A percentile compares a stretch with the other conserved stretches of the same genome.
Conservation (phyloP, 1,140 invertebrate species). For the Thaumatotibia leucotreta region DNA sequence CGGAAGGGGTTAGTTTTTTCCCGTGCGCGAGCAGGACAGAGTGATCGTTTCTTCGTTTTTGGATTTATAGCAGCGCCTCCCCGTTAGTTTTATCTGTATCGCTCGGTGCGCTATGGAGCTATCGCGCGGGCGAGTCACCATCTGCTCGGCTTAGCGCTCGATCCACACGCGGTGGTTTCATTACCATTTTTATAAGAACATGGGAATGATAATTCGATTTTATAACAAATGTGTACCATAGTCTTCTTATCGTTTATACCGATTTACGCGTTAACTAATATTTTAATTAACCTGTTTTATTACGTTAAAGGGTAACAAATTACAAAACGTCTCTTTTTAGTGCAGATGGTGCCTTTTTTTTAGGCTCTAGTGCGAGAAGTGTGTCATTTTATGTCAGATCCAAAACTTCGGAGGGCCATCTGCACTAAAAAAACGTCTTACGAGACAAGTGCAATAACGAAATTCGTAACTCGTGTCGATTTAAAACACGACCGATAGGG, state of each 20-base stretch:
- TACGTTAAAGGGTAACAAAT: too few species aligned
- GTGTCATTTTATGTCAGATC: too few species aligned
- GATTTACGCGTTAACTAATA: too few species aligned
- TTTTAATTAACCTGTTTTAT: too few species aligned
- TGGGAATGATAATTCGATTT: background rate
- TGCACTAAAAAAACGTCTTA: too few species aligned
- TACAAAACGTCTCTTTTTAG: too few species aligned
- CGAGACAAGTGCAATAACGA: too few species aligned
- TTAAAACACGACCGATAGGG: too few species aligned
- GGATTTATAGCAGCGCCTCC: slow-evolving; percentile 65
- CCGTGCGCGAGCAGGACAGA: slow-evolving; percentile 45
- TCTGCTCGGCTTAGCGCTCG: slow-evolving; percentile 35
- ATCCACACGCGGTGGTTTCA: slow-evolving; percentile 33
- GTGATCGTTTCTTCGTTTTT: slow-evolving; percentile 45
- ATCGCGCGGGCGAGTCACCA: slow-evolving; percentile 45
- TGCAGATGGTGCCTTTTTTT: too few species aligned
- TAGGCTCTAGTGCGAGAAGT: too few species aligned
- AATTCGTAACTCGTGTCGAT: too few species aligned
- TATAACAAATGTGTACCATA: background rate
- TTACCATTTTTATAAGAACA: background rate
- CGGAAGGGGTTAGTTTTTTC: slow-evolving; percentile 43
- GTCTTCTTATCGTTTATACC: background rate
- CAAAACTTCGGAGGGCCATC: too few species aligned
- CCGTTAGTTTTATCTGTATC: slow-evolving; percentile 67
- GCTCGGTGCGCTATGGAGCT: slow-evolving; percentile 63